Evolutionary conservation across 2,113 vertebrate species (phyloP).

Genomic region (Oreochromis spilurus): DNA sequence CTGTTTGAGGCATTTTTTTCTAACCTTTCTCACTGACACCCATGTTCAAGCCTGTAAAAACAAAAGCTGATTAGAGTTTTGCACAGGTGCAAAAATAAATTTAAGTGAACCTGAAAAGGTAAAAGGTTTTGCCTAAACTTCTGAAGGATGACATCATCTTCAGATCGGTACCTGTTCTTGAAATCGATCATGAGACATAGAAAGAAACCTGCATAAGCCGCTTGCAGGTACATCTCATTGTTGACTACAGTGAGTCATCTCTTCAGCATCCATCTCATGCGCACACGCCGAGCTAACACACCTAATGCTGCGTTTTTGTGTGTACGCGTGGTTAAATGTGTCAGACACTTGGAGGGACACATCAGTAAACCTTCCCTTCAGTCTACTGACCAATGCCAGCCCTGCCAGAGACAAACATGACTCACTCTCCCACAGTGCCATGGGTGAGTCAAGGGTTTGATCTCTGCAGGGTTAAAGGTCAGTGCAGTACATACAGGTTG

Average conservation of each 20-base stretch:
- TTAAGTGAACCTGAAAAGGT: not conserved
- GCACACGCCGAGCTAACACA: not conserved
- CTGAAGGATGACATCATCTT: not conserved
- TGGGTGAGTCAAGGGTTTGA: constrained; percentile 49
- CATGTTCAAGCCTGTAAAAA: not conserved
- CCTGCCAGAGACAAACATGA: constrained; percentile 2
- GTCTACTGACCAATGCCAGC: constrained; percentile 12
- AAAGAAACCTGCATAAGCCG: not conserved
- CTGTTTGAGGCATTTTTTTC: not conserved
- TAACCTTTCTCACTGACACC: not conserved
- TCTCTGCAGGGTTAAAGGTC: constrained; percentile 55
- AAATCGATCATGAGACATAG: not conserved
- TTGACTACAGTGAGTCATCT: not conserved
- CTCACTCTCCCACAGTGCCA: constrained; percentile 45
- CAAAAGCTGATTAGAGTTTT: not conserved
- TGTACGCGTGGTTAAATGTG: not conserved
- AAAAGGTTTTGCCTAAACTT: not conserved
- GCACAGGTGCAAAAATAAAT: not conserved
- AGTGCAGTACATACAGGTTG: constrained; percentile 56
- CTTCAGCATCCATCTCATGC: not conserved
- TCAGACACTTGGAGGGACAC: not conserved
- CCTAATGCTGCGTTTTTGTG: not conserved
- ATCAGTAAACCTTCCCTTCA: not conserved
- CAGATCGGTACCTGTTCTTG: not conserved
- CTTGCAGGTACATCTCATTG: not conserved